Evolutionary conservation across 2,888 invertebrate genomes (phyloP).

Genomic region (Cetonia aurata): DNA sequence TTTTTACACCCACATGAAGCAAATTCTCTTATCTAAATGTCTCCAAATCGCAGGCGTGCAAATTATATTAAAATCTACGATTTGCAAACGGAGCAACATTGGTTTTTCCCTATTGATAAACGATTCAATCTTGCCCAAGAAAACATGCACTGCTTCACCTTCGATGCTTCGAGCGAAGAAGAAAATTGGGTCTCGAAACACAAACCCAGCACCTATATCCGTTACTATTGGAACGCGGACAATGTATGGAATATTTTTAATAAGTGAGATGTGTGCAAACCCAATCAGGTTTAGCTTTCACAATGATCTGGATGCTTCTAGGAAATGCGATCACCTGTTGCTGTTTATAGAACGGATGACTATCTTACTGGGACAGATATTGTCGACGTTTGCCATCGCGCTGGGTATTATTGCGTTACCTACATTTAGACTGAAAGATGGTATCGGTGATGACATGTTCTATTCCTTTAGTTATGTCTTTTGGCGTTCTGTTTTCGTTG

Average conservation of each 20-base stretch:
- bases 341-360: slow-evolving; percentile 48
- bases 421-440: slow-evolving; percentile 44
- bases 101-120: slow-evolving; percentile 48
- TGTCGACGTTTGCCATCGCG: slow-evolving; percentile 44
- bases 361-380: slow-evolving; percentile 49
- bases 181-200: background rate
- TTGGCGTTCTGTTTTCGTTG: slow-evolving; percentile 14
- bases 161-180: slow-evolving; percentile 20
- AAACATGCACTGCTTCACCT: background rate
- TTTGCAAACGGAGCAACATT: slow-evolving; percentile 47
- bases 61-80: slow-evolving; percentile 50
- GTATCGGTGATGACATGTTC: slow-evolving; percentile 46
- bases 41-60: slow-evolving; percentile 48
- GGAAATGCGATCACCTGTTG: slow-evolving; percentile 45
- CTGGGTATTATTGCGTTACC: slow-evolving; percentile 47
- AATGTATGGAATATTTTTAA: slow-evolving; percentile 47
- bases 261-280: background rate
- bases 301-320: slow-evolving; percentile 15
- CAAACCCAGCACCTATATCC: slow-evolving; percentile 27
- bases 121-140: slow-evolving; percentile 47
- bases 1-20: too few species aligned
- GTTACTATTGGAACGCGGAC: slow-evolving; percentile 42
- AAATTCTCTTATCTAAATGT: background rate
- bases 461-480: slow-evolving; percentile 17
- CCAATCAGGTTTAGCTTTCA: background rate